Evolutionary conservation across 2,888 invertebrate genomes (phyloP).

Genomic region (Euspilapteryx auroguttella): DNA sequence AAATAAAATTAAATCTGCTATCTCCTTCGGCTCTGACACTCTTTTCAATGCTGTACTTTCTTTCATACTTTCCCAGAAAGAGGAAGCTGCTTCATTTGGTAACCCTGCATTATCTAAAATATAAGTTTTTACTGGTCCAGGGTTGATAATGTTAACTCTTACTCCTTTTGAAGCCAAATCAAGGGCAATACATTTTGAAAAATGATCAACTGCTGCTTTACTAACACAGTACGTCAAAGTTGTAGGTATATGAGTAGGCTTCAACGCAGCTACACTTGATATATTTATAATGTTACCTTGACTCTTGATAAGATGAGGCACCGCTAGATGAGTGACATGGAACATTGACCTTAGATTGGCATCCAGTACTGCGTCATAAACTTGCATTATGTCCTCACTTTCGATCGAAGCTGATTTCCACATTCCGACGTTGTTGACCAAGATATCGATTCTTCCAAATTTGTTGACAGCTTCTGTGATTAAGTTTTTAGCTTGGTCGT

Average conservation of each 20-base stretch:
- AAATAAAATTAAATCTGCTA: no score
- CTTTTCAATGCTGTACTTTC: no score
- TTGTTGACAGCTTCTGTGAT: conserved; percentile 4
- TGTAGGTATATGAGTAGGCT: conserved; percentile 5
- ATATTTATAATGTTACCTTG: conserved; percentile 12
- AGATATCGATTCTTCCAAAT: conserved; percentile 5
- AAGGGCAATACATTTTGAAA: conserved; percentile 71
- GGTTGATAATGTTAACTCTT: conserved; percentile 22
- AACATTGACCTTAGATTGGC: conserved; percentile 2
- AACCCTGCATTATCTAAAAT: conserved; percentile 28
- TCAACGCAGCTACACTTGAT: conserved; percentile 8
- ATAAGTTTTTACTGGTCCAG: conserved; percentile 62
- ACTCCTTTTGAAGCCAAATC: conserved; percentile 15
- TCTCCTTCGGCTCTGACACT: no score
- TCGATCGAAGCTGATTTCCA: not conserved
- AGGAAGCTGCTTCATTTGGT: no score
- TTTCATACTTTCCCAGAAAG: no score
- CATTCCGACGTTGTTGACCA: conserved; percentile 7
- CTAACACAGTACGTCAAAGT: conserved; percentile 62
- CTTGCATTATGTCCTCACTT: conserved; percentile 1
- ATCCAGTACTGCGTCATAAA: conserved; percentile 3
- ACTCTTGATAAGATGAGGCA: conserved; percentile 8
- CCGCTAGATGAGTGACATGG: conserved; percentile 6
- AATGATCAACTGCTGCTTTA: conserved; percentile 72
- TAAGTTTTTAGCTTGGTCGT: conserved; percentile 3